phyloP scores from a whole-genome alignment of 2,797 vertebrate species.

The Catharus ustulatus region DNA sequence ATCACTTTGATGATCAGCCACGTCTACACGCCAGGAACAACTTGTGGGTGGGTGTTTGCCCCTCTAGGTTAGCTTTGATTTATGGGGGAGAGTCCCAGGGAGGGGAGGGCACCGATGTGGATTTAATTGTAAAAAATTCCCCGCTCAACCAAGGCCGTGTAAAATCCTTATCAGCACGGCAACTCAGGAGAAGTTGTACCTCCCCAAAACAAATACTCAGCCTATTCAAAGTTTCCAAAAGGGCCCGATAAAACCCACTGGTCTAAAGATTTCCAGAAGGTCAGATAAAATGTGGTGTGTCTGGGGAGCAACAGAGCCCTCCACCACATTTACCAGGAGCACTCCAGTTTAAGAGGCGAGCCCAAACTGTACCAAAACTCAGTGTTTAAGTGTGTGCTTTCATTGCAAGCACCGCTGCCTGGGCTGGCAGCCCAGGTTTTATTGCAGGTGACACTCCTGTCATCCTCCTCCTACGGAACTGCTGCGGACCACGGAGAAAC shows the following conservation, averaged over 20 bases:
- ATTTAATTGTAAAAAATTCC: background rate
- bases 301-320: background rate
- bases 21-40: background rate
- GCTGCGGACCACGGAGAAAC: background rate
- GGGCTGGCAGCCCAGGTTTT: background rate
- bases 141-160: background rate
- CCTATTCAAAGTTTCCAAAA: background rate
- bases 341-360: background rate
- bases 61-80: background rate
- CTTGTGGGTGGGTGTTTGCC: background rate
- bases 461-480: background rate
- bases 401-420: background rate
- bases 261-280: background rate
- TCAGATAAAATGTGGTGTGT: background rate
- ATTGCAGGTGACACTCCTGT: background rate
- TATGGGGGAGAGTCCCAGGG: accelerated
- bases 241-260: background rate
- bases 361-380: background rate
- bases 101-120: background rate
- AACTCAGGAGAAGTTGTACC: background rate
- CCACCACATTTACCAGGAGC: background rate
- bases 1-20: background rate
- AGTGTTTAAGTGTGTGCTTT: accelerated
- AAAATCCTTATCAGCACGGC: background rate
- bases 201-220: background rate